Evolutionary conservation across 2,113 vertebrate species (phyloP), one percentile per base, ranked within the genome.

Genomic region (Triplophysa rosa): DNA sequence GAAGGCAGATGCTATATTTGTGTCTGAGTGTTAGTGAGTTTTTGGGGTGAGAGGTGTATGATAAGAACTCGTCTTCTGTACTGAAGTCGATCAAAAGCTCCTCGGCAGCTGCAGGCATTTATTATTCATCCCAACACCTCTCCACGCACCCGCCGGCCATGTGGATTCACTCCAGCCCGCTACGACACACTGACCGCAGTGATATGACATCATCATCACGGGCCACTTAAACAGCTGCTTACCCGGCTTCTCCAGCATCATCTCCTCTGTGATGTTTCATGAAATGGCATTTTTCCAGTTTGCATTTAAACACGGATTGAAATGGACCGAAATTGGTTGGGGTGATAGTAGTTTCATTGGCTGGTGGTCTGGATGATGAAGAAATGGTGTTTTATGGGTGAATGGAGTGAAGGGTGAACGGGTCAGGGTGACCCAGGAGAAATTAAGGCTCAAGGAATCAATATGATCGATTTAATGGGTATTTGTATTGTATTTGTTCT

Each of bases 51-150:
- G 49, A 70, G 45, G 67, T 33, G 21, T n/a, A 23, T 12, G 52
- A 66, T 77, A 47, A 16, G 75, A 73, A 49, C 78, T 70, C 21
- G 23, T 19, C 67, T 61, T 72, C 72, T 72, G 78, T 58, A 47
- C 77, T 78, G 75, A 83, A 83, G 78, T 75, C 77, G 62, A 85
- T 85, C 37, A 82, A 74, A 82, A 73, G 37, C 72, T 74, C 67
- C 33, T 29, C 47, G 17, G 80, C 80, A 85, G 78, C 72, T 82
- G 72, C n/a, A 8, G 26, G 7, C 63, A 74, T 85, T 62, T 59
- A 80, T 80, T 78, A 80, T 83, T 83, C 70, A 85, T 82, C 14
- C 67, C 52, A 9, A 58, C 77, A 75, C 29, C 58, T 79, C 76
- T 33, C 61, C 77, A 37, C 66, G 3, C 19, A 24, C 63, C 52